These are phyloP conservation scores for Acheta domesticus DNA, from an alignment of 2,888 invertebrate species.

Conservation along the genomic window DNA sequence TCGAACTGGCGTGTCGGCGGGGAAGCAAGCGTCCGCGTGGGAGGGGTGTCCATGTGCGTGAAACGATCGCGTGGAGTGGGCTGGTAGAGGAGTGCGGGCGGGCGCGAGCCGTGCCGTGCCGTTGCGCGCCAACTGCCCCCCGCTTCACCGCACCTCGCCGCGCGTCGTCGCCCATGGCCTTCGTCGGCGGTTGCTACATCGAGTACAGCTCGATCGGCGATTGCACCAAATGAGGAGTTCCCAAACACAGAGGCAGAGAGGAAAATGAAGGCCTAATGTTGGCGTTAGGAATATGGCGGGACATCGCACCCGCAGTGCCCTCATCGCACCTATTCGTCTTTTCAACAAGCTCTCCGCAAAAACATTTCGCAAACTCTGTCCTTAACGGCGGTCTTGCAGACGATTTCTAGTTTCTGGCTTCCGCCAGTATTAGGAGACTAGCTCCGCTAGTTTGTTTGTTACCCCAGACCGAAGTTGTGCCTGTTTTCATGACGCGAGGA, in stretches of 20 bases:
- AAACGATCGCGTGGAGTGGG: not conserved
- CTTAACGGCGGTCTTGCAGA: too few relatives aligned
- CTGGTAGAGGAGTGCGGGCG: not conserved
- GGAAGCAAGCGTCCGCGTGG: not conserved
- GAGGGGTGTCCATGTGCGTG: conserved; percentile 18
- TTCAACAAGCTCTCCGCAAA: too few relatives aligned
- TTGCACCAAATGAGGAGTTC: conserved; percentile 34
- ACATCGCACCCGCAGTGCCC: not conserved
- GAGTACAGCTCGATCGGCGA: conserved; percentile 30
- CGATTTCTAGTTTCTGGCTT: too few relatives aligned
- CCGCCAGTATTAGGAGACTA: too few relatives aligned
- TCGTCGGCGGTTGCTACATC: conserved; percentile 33
- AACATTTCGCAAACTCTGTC: too few relatives aligned
- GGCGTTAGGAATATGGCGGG: conserved; percentile 34
- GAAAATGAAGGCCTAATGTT: conserved; percentile 35
- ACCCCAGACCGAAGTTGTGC: too few relatives aligned
- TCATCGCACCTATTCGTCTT: too few relatives aligned
- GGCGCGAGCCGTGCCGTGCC: conserved; percentile 31
- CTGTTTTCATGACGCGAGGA: too few relatives aligned
- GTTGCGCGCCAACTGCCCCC: conserved; percentile 28
- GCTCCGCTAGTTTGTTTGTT: too few relatives aligned
- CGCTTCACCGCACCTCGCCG: conserved; percentile 24
- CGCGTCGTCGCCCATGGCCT: not conserved
- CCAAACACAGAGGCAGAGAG: conserved; percentile 34
- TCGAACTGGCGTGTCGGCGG: not conserved